Conservation (phyloP, 2,888 invertebrate genomes). For the Ariolimax columbianus region DNA sequence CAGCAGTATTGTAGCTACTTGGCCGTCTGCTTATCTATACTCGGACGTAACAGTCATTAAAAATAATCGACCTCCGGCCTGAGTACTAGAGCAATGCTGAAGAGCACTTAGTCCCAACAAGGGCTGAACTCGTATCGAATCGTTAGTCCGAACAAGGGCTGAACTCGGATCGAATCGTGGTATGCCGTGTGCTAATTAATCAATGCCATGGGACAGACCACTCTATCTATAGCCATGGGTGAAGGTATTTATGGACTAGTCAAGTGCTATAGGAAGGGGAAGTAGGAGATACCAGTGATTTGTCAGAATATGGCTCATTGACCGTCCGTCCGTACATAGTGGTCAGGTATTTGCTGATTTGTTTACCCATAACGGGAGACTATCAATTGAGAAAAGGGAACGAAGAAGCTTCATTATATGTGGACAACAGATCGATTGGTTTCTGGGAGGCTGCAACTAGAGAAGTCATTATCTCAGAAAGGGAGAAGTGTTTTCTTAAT, state of each 20-base stretch:
- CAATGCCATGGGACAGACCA: not conserved
- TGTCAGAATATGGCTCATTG: not conserved
- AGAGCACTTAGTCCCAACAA: not conserved
- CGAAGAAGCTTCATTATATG: not conserved
- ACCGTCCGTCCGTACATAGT: not conserved
- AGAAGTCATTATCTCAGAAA: not conserved
- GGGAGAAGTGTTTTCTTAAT: not conserved
- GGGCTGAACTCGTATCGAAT: not conserved
- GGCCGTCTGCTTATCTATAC: not conserved
- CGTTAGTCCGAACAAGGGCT: not conserved
- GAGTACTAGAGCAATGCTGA: not conserved
- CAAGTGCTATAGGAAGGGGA: not conserved
- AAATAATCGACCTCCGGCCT: not conserved
- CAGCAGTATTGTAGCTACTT: too few species aligned
- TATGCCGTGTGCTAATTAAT: not conserved
- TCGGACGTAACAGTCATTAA: not conserved
- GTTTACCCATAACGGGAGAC: not conserved
- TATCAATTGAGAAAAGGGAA: not conserved
- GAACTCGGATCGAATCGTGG: not conserved
- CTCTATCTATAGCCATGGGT: not conserved
- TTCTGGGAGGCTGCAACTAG: not conserved
- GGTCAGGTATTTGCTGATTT: not conserved
- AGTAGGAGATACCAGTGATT: not conserved
- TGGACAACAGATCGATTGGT: slow-evolving; percentile 6
- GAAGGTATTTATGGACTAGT: not conserved